These are phyloP conservation scores for Crotalus adamanteus DNA, from an alignment of 2,797 vertebrate genomes.

Conservation along the genomic window DNA sequence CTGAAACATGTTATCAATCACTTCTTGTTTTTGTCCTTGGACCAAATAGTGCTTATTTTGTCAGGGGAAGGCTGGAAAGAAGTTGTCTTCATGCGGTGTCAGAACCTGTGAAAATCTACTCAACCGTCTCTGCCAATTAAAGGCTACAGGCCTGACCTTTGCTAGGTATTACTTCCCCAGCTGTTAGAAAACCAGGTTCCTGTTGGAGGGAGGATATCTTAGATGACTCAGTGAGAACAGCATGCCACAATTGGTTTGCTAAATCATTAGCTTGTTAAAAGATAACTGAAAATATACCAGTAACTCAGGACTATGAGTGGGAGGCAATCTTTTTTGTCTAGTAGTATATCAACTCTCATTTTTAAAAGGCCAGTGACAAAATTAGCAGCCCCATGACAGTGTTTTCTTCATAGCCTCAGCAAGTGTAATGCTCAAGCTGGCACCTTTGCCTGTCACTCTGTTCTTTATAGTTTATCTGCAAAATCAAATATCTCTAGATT, in stretches of 20 bases:
- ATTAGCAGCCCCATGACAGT: not conserved
- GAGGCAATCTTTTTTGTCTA: fast-evolving
- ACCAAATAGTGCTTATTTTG: not conserved
- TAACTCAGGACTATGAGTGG: too few relatives aligned
- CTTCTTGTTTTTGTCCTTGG: not conserved
- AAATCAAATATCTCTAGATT: conserved; percentile 2
- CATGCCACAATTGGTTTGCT: fast-evolving
- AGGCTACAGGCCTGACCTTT: not conserved
- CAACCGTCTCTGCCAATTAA: not conserved
- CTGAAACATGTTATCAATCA: not conserved
- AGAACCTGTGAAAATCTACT: conserved; percentile 14
- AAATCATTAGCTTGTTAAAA: not conserved
- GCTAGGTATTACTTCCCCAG: not conserved
- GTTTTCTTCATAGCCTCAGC: not conserved
- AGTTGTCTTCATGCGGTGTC: not conserved
- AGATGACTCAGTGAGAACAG: not conserved
- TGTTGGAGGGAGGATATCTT: not conserved
- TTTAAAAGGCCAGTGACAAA: not conserved
- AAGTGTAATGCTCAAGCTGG: not conserved
- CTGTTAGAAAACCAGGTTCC: fast-evolving
- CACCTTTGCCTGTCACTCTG: not conserved
- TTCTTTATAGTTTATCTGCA: not conserved
- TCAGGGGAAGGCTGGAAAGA: not conserved
- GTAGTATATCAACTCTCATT: fast-evolving
- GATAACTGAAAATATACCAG: not conserved